Percentiles rank a stretch among this genome's conserved stretches.
These are phyloP conservation scores for Mastomys natalensis DNA, from an alignment of 2,113 vertebrate species.

Conservation along the genomic window DNA sequence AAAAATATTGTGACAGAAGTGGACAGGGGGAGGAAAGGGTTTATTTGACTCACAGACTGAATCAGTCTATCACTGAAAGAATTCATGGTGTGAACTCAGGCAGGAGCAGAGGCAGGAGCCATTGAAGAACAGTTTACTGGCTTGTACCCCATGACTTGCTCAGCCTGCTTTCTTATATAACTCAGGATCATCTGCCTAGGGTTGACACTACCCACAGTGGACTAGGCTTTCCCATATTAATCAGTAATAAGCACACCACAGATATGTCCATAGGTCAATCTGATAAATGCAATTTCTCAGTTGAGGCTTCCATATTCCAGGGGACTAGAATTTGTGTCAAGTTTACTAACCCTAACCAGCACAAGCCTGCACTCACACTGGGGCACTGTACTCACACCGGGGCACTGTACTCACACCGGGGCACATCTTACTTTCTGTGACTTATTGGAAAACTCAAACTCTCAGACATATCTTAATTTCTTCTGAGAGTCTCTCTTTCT, in stretches of 20 bases:
- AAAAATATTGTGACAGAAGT: neutral
- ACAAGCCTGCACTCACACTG: too few relatives aligned
- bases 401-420: too few relatives aligned
- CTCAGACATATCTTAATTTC: neutral
- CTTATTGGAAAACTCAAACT: neutral
- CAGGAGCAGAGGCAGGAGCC: neutral
- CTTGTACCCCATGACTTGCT: neutral
- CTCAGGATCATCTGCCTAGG: neutral
- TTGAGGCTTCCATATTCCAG: neutral
- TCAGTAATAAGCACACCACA: neutral
- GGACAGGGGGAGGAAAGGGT: neutral
- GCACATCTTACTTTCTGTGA: neutral
- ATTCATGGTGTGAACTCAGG: neutral
- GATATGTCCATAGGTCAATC: neutral
- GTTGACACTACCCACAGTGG: neutral
- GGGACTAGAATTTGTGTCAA: neutral
- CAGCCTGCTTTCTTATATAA: neutral
- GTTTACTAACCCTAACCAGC: neutral
- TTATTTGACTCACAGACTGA: neutral
- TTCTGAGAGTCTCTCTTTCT: neutral
- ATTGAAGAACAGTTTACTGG: neutral
- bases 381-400: too few relatives aligned
- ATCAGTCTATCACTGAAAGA: neutral
- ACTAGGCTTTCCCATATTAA: neutral
- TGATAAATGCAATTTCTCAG: neutral